Percentiles rank a stretch among this genome's conserved stretches.
Conservation (phyloP, 2,113 vertebrate species). For the Sinosuthora webbiana region DNA sequence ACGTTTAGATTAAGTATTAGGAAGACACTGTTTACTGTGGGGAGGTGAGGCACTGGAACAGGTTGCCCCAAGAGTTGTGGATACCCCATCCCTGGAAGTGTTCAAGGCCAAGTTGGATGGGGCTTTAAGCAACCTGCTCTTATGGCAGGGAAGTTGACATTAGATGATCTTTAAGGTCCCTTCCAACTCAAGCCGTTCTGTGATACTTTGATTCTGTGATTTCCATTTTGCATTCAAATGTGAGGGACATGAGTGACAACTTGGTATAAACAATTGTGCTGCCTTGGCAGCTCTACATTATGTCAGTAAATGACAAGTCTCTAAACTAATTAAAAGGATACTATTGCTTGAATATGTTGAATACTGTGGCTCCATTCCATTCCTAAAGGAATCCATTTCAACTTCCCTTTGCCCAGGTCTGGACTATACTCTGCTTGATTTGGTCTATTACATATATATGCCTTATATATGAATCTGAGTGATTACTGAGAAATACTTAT, state of each 20-base stretch:
- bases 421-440: not conserved
- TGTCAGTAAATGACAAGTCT: not conserved
- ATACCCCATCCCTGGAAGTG: not conserved
- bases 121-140: not conserved
- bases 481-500: not conserved
- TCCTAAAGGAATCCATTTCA: not conserved
- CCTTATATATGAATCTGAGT: not conserved
- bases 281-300: not conserved
- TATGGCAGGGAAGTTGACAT: not conserved
- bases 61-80: not conserved
- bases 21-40: not conserved
- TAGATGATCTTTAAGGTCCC: not conserved
- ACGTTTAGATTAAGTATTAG: not conserved
- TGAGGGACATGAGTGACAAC: not conserved
- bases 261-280: not conserved
- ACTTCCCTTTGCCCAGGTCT: not conserved
- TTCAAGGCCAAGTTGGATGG: not conserved
- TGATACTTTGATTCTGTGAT: not conserved
- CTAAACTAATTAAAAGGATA: not conserved
- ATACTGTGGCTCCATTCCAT: not conserved
- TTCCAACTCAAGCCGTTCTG: not conserved
- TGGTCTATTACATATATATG: not conserved
- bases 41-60: not conserved
- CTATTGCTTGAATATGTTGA: not conserved
- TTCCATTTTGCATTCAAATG: not conserved